Evolutionary conservation across 53 echinoderm and acorn worm species (phyloP).

Genomic region (Zoroaster sp.): DNA sequence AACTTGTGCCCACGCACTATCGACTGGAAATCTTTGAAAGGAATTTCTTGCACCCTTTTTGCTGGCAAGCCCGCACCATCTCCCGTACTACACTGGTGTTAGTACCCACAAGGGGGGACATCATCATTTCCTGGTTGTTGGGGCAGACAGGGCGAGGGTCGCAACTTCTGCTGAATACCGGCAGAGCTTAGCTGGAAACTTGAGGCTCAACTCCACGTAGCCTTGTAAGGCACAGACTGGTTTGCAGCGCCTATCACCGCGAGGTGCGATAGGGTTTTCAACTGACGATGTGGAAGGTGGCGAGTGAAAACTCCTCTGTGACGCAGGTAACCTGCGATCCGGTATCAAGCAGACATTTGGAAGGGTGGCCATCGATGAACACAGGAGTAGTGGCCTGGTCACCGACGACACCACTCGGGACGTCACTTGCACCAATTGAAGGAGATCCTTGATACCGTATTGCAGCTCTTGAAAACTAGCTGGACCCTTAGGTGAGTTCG

Average conservation of each 20-base stretch:
- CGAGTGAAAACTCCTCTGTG: neutral
- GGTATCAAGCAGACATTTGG: constrained; percentile 43
- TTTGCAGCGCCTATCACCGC: constrained; percentile 1
- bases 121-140: neutral
- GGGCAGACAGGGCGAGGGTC: neutral
- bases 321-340: constrained; percentile 44
- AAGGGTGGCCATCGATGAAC: constrained; percentile 19
- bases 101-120: constrained; percentile 50
- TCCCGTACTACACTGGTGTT: constrained; percentile 54
- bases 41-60: constrained; percentile 19
- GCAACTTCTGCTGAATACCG: no score
- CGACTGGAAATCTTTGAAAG: neutral
- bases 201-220: neutral
- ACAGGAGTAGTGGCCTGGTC: constrained; percentile 36
- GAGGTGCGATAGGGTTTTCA: neutral
- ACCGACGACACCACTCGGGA: constrained; percentile 18
- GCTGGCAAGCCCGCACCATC: constrained; percentile 30
- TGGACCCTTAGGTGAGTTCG: neutral
- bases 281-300: neutral
- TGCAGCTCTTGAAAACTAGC: no score
- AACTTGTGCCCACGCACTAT: constrained; percentile 12
- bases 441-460: neutral
- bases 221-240: neutral
- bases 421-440: neutral
- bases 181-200: constrained; percentile 7